Evolutionary conservation across 2,888 invertebrate species (phyloP), one percentile per base, ranked within the genome.

Genomic region (Ormyrus thymus): DNA sequence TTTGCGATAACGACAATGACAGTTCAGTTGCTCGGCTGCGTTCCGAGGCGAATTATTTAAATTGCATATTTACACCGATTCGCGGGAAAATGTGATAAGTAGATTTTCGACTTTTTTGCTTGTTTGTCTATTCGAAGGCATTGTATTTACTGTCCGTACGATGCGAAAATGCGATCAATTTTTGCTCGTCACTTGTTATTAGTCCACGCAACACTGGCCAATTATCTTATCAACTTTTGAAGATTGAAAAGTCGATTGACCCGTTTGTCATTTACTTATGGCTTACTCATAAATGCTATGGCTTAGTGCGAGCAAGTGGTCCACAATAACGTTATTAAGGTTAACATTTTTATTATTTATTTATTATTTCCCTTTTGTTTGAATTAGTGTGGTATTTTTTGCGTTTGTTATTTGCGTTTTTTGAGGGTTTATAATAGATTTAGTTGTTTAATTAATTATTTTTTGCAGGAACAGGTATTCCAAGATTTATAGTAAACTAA

Each of bases 191-290:
- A 29, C 13, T 46, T 50, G 64, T 72, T 69, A 51, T 73, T 62
- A 50, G 62, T 56, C 58, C 11, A 50, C 15, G 29, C 55, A 15
- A 45, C 50, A 3, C 15, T n/a, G 59, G 48, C 11, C 76, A 76
- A 79, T 79, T 80, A 80, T 80, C 79, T 80, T 80, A 80, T 80
- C 76, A 69, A 80, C 73, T 80, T 62, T 66, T 53, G 48, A 76
- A 69, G 59, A 65, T 80, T 76, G 65, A 76, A 72, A 76, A 76
- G 69, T 80, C 76, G 73, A 80, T 80, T 80, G 76, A 76, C 79
- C 76, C 76, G 73, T 75, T 65, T 80, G 76, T 76, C 79, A 79
- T 79, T 62, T 29, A 29, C 29, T 29, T 59, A 61, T 61, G 70
- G 11, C 6, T 61, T 76, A 64, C 62, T 66, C 76, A 71, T 72